Base-by-base conservation (phyloP, 2,797 vertebrate genomes). In the Hipposideros larvatus region DNA sequence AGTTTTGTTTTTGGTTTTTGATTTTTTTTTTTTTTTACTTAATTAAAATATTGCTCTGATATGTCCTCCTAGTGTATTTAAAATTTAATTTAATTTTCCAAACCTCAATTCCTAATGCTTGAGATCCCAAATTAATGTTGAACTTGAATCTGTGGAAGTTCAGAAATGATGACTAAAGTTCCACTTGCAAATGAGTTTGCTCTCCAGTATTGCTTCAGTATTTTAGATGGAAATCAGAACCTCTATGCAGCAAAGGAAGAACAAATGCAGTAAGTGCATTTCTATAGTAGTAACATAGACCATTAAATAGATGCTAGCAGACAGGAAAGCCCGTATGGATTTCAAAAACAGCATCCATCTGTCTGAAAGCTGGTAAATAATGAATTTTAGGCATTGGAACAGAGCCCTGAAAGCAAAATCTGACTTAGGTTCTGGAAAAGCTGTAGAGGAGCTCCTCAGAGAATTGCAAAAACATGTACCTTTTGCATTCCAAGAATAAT, bases 401-500 rank as follows among this genome's bases (percentile, higher is more conserved):
- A 80, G 5, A 95, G 55, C 55, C 57, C 82, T 97, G 71, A 57
- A 95, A 94, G 83, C 4, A 78, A 96, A 95, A 90, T 78, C 57
- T 63, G 34, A 96, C 51, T 96, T 91, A 21, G 41, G 55, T 91
- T 95, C 89, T 96, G 83, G 94, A 97, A 97, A 96, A 96, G 51
- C 71, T 90, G 73, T 92, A 87, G 77, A 94, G 46, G 18, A 92
- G 28, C 16, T 92, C 77, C 11, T 59, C 41, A 83, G 96, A 90
- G 94, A 97, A 97, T 96, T 90, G 63, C 83, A 95, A 97, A 97
- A 97, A 97, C 95, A 97, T 97, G 96, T 97, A 97, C 93, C 87
- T 97, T 96, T 94, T 59, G 77, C 71, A 96, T 97, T 97, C 96
- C 96, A 98, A 97, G 82, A 97, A 96, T 91, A 98, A 97, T 91